Evolutionary conservation across 2,113 vertebrate species (phyloP).

Genomic region (Indicator indicator): DNA sequence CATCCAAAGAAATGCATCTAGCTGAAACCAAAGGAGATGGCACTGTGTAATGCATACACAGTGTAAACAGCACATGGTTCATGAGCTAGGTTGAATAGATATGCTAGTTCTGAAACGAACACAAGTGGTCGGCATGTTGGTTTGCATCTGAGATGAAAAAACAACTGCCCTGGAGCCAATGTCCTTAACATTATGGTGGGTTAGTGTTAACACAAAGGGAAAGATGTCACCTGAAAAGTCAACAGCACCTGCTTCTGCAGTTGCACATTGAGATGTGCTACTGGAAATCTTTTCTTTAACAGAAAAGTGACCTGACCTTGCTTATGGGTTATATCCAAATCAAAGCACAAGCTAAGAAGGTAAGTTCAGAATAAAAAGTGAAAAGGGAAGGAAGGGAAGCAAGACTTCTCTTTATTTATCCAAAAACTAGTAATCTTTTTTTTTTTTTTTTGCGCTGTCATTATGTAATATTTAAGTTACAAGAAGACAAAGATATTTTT

Average conservation of each 20-base stretch:
- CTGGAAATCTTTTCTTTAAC: background rate
- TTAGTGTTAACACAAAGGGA: background rate
- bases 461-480: background rate
- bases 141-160: background rate
- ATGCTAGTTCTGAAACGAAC: background rate
- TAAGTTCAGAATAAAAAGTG: constrained; percentile 7
- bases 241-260: constrained; percentile 6
- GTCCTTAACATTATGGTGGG: background rate
- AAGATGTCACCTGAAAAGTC: constrained; percentile 9
- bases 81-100: background rate
- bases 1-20: background rate
- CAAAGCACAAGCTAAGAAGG: background rate
- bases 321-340: background rate
- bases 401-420: background rate
- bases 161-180: background rate
- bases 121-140: background rate
- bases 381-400: background rate
- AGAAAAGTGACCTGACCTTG: background rate
- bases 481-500: background rate
- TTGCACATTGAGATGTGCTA: background rate
- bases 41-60: fast-evolving
- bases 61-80: background rate
- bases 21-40: background rate
- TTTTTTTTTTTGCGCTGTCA: background rate
- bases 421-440: background rate